phyloP scores from a whole-genome alignment of 2,888 invertebrate species.

The Aleiodes testaceus region DNA sequence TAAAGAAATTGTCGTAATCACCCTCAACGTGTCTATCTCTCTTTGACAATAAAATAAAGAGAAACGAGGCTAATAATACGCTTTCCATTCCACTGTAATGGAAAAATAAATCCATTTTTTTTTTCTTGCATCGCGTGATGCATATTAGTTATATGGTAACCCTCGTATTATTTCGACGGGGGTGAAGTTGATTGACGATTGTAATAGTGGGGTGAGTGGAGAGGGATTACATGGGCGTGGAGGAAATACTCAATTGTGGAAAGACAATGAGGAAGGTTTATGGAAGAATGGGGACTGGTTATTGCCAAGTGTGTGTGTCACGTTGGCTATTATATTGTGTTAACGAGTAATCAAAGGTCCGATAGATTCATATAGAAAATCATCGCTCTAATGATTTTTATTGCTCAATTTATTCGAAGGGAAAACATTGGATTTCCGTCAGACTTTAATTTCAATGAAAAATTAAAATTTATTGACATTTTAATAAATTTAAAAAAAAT shows the following conservation, averaged over 20 bases:
- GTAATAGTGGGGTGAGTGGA: slow-evolving; percentile 27
- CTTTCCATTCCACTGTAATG: slow-evolving; percentile 25
- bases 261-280: slow-evolving; percentile 40
- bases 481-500: no score
- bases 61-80: slow-evolving; percentile 25
- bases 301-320: slow-evolving; percentile 15
- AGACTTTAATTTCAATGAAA: no score
- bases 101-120: slow-evolving; percentile 36
- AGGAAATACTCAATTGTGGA: slow-evolving; percentile 34
- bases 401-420: no score
- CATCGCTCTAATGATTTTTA: background rate
- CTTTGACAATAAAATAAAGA: slow-evolving; percentile 1
- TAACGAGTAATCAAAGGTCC: slow-evolving; percentile 23
- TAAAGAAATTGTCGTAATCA: slow-evolving; percentile 41
- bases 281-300: slow-evolving; percentile 5
- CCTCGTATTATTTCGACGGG: slow-evolving; percentile 5
- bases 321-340: slow-evolving; percentile 2
- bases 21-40: background rate
- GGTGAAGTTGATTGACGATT: slow-evolving; percentile 36
- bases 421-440: no score
- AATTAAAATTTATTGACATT: no score
- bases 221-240: slow-evolving; percentile 32
- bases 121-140: slow-evolving; percentile 42
- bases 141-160: slow-evolving; percentile 19
- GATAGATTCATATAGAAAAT: slow-evolving; percentile 2